A percentile compares a stretch with the other conserved stretches of the same genome.
phyloP scores from a whole-genome alignment of 2,113 vertebrate species.

The Gobio gobio region DNA sequence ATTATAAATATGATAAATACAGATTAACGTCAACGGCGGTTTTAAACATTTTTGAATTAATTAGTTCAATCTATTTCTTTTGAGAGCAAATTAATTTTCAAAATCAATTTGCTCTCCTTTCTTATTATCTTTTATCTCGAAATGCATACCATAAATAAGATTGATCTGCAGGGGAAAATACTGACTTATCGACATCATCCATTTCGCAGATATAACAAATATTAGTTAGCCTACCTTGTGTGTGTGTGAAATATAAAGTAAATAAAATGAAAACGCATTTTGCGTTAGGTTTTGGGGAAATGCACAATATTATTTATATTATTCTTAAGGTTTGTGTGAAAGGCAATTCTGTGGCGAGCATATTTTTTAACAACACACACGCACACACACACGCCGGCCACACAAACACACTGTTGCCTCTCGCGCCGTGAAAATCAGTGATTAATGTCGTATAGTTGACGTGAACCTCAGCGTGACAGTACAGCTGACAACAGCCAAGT shows the following conservation, averaged over 20 bases:
- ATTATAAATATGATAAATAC: slow-evolving; percentile 69
- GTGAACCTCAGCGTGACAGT: slow-evolving; percentile 64
- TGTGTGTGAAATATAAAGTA: not conserved
- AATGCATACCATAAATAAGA: slow-evolving; percentile 27
- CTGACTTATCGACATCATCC: not conserved
- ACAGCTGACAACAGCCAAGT: slow-evolving; percentile 62
- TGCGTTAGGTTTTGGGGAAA: not conserved
- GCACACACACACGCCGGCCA: not conserved
- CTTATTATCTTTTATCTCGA: slow-evolving; percentile 41
- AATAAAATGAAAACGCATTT: not conserved
- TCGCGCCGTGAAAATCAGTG: slow-evolving; percentile 62
- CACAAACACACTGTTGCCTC: slow-evolving; percentile 54
- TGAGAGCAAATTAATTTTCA: slow-evolving; percentile 52
- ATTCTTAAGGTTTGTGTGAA: slow-evolving; percentile 12
- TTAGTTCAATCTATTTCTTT: slow-evolving; percentile 56
- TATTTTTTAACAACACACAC: not conserved
- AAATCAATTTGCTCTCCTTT: slow-evolving; percentile 31
- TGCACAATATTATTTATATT: not conserved
- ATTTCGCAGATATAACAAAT: not conserved
- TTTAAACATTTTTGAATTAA: slow-evolving; percentile 64
- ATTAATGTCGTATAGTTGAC: slow-evolving; percentile 68
- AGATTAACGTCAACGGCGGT: slow-evolving; percentile 67
- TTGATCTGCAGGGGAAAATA: not conserved
- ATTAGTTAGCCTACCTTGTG: not conserved
- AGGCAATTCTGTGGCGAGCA: not conserved